A percentile compares a stretch with the other conserved stretches of the same genome.
phyloP scores from a whole-genome alignment of 2,888 invertebrate species.

The Aromia moschata region DNA sequence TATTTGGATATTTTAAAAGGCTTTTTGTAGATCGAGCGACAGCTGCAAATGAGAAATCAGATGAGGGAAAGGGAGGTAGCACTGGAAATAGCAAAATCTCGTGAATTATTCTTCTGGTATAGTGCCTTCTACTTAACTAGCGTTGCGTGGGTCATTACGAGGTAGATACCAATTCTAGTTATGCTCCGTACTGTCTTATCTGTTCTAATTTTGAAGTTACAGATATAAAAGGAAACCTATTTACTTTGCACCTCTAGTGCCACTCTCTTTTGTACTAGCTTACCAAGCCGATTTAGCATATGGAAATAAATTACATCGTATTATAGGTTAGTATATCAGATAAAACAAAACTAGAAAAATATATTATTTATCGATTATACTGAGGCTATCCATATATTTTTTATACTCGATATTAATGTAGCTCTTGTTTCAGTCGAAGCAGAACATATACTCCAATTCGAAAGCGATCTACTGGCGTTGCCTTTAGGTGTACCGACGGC shows the following conservation, averaged over 20 bases:
- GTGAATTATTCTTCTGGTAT: slow-evolving; percentile 80
- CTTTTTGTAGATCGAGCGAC: slow-evolving; percentile 74
- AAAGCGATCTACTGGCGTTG: slow-evolving; percentile 73
- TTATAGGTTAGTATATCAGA: slow-evolving; percentile 74
- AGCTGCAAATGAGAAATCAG: slow-evolving; percentile 83
- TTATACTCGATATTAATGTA: slow-evolving; percentile 3
- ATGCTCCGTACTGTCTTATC: no score
- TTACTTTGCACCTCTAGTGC: slow-evolving; percentile 73
- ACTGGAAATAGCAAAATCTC: slow-evolving; percentile 73
- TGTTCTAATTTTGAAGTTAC: slow-evolving; percentile 41
- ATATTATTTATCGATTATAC: no score
- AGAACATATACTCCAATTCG: slow-evolving; percentile 81
- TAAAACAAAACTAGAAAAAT: no score
- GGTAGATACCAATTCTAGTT: slow-evolving; percentile 62
- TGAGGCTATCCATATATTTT: no score
- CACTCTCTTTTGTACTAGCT: slow-evolving; percentile 74
- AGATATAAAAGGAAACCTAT: slow-evolving; percentile 65
- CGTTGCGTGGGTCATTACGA: slow-evolving; percentile 65
- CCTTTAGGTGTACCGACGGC: slow-evolving; percentile 81
- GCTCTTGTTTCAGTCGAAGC: slow-evolving; percentile 78
- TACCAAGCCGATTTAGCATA: slow-evolving; percentile 82
- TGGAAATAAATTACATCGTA: slow-evolving; percentile 79
- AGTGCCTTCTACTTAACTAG: slow-evolving; percentile 73
- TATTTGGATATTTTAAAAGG: slow-evolving; percentile 22
- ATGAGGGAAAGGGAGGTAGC: slow-evolving; percentile 80